These are phyloP conservation scores for Norana najaformis DNA, from an alignment of 2,888 invertebrate species.

Conservation along the genomic window DNA sequence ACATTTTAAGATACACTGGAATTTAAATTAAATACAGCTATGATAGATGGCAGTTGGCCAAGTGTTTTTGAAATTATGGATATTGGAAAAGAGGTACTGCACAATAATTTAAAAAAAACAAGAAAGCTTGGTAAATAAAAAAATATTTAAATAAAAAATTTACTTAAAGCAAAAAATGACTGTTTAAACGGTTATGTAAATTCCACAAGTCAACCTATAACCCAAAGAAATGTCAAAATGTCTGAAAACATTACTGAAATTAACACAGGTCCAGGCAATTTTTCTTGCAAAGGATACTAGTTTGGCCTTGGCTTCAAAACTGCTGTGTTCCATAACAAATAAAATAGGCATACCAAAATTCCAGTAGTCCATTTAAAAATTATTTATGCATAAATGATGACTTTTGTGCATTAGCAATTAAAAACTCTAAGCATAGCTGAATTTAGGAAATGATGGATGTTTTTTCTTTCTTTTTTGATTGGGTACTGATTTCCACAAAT, in stretches of 20 bases:
- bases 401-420: background rate
- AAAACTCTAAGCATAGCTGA: background rate
- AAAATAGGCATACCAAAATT: background rate
- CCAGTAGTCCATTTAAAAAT: background rate
- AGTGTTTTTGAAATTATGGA: too few species aligned
- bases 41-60: too few species aligned
- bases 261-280: background rate
- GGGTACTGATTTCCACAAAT: background rate
- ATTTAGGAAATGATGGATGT: background rate
- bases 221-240: background rate
- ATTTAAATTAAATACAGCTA: too few species aligned
- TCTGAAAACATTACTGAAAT: background rate
- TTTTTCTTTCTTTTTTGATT: background rate
- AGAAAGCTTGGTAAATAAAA: too few species aligned
- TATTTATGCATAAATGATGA: background rate
- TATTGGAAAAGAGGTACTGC: too few species aligned
- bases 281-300: background rate
- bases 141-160: too few species aligned
- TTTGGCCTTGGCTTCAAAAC: background rate
- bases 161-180: too few species aligned
- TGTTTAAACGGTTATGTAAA: background rate
- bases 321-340: background rate
- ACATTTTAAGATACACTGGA: too few species aligned
- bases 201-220: background rate
- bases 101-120: too few species aligned